A percentile compares a stretch with the other conserved stretches of the same genome.
Evolutionary conservation across 2,888 invertebrate species (phyloP).

Genomic region (Archips crataeganus): DNA sequence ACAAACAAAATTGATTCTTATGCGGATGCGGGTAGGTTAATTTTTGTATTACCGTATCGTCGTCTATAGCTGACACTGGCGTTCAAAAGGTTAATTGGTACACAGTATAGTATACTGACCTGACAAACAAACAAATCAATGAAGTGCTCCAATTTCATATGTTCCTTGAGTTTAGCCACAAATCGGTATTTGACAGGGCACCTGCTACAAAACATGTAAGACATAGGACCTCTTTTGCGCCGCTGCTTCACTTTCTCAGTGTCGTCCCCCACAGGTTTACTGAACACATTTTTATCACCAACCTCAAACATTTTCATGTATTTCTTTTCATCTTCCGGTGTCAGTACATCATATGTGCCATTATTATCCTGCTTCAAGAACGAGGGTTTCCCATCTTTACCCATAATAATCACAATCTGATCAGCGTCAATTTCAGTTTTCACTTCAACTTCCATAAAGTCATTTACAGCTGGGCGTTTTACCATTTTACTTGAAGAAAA

Average conservation of each 20-base stretch:
- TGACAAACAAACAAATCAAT: constrained; percentile 69
- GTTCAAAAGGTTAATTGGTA: no score
- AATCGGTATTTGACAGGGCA: constrained; percentile 75
- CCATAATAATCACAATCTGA: constrained; percentile 59
- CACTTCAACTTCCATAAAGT: background rate
- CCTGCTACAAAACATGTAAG: constrained; percentile 60
- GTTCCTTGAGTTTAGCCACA: constrained; percentile 68
- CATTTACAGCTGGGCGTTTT: background rate
- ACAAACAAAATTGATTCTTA: no score
- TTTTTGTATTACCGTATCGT: no score
- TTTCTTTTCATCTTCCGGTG: constrained; percentile 47
- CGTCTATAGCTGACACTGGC: no score
- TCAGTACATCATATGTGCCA: constrained; percentile 47
- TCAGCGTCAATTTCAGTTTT: constrained; percentile 53
- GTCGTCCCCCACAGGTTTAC: constrained; percentile 16
- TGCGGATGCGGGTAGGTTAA: no score
- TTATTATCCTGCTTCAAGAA: constrained; percentile 54
- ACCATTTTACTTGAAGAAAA: background rate
- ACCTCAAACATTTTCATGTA: constrained; percentile 39
- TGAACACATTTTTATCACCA: background rate
- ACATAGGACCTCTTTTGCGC: constrained; percentile 69
- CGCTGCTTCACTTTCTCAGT: constrained; percentile 50
- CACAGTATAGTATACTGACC: constrained; percentile 53
- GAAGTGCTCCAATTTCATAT: constrained; percentile 71
- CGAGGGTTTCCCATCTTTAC: constrained; percentile 54